Percentiles rank a stretch among this genome's conserved stretches.
Conservation (phyloP, 2,797 vertebrate species). For the Sebastes iracundus region DNA sequence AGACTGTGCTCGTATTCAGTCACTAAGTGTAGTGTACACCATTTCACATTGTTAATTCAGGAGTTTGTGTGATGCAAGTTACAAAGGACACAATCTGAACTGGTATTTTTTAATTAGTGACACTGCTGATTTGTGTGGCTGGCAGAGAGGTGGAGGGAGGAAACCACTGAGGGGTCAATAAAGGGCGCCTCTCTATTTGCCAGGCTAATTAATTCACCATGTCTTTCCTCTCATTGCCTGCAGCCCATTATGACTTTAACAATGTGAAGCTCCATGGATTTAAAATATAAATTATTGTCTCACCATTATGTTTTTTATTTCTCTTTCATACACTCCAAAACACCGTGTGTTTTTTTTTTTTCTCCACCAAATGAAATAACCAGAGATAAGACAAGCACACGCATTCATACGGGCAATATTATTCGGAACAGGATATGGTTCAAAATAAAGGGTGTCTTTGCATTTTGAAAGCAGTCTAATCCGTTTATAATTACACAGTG, state of each 20-base stretch:
- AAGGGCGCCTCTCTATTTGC: slow-evolving; percentile 87
- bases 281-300: slow-evolving; percentile 64
- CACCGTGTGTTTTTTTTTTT: slow-evolving; percentile 16
- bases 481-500: slow-evolving; percentile 82
- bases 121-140: slow-evolving; percentile 89
- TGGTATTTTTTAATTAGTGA: slow-evolving; percentile 94
- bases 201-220: slow-evolving; percentile 96
- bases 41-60: slow-evolving; percentile 73
- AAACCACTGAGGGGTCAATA: slow-evolving; percentile 92
- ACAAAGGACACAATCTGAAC: slow-evolving; percentile 83
- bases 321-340: slow-evolving; percentile 39
- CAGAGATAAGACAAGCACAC: slow-evolving; percentile 51
- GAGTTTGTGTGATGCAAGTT: slow-evolving; percentile 86
- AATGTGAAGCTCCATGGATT: slow-evolving; percentile 71
- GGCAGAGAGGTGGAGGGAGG: slow-evolving; percentile 89
- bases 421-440: slow-evolving; percentile 70
- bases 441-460: slow-evolving; percentile 72
- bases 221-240: slow-evolving; percentile 87
- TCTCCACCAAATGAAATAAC: slow-evolving; percentile 48
- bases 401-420: slow-evolving; percentile 58
- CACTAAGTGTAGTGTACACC: slow-evolving; percentile 66
- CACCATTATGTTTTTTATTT: slow-evolving; percentile 26
- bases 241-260: slow-evolving; percentile 88
- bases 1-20: neutral
- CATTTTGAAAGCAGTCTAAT: slow-evolving; percentile 81